phyloP scores from a whole-genome alignment of 2,113 vertebrate genomes.

The Anser cygnoides region DNA sequence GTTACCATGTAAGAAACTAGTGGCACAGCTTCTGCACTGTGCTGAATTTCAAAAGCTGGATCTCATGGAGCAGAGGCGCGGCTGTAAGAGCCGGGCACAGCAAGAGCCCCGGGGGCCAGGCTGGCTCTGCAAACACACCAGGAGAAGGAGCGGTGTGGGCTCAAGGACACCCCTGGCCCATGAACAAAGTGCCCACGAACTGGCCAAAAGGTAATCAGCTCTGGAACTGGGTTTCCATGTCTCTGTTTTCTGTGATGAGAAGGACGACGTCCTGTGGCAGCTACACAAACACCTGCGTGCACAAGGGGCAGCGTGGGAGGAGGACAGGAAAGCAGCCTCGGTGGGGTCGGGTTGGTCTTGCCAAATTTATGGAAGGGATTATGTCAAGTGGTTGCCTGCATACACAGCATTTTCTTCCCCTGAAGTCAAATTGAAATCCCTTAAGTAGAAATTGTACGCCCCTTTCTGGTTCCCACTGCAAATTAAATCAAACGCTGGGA shows the following conservation, averaged over 20 bases:
- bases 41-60: background rate
- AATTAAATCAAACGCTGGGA: constrained; percentile 50
- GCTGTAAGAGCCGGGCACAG: too few species aligned
- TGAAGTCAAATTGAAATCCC: constrained; percentile 2
- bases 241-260: background rate
- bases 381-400: background rate
- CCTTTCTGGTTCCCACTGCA: constrained; percentile 7
- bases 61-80: too few species aligned
- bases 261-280: fast-evolving
- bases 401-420: background rate
- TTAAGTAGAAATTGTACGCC: background rate
- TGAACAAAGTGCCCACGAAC: fast-evolving
- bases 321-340: background rate
- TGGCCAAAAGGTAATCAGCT: background rate
- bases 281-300: fast-evolving
- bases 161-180: background rate
- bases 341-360: background rate
- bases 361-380: background rate
- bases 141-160: background rate
- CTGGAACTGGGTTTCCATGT: fast-evolving
- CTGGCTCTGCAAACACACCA: background rate
- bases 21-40: background rate
- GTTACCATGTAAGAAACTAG: background rate
- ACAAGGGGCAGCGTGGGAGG: fast-evolving
- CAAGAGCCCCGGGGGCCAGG: fast-evolving